Evolutionary conservation across 2,113 vertebrate genomes (phyloP), one percentile per base, ranked within the genome.

Genomic region (Puntigrus tetrazona): DNA sequence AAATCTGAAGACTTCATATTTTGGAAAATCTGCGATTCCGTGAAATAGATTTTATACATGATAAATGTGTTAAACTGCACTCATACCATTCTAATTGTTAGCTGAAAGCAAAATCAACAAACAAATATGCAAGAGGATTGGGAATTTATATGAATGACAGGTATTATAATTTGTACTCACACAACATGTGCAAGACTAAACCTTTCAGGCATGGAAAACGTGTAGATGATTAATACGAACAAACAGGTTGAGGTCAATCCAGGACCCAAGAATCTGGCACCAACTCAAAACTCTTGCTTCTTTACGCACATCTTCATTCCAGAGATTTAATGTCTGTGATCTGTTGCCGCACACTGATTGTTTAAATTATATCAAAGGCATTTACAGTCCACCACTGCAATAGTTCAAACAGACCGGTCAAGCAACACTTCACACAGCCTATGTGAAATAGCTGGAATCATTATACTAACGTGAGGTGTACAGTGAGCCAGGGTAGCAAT

Each of bases 361-460:
- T 59, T 84, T 84, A 47, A n/a, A 74, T 47, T 74, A 75, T 75
- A 75, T 75, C 72, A 75, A 75, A 80, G 59, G 16, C 16, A 59
- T 65, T 65, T 65, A 67, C 36, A 65, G 13, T 79, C 16, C 25
- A 31, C 13, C 43, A 18, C 41, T 29, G 43, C 43, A 50, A 2
- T 75, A 75, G 73, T 50, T 75, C 7, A 47, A 75, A 27, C 13
- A 34, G 36, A 27, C 45, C 4, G 11, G 50, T 78, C 73, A 87
- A 85, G 65, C 79, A 83, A 83, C 84, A 75, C 84, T 43, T 79
- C 1, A 50, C 14, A 13, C n/a, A 65, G 20, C 31, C 41, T 74
- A 70, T 84, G 70, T 14, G 69, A 57, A 67, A 27, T 75, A n/a
- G 22, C 52, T 18, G n/a, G n/a, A 73, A 27, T 69, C 34, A 69